phyloP scores from a whole-genome alignment of 2,888 invertebrate genomes.

The Apodemia mormo region DNA sequence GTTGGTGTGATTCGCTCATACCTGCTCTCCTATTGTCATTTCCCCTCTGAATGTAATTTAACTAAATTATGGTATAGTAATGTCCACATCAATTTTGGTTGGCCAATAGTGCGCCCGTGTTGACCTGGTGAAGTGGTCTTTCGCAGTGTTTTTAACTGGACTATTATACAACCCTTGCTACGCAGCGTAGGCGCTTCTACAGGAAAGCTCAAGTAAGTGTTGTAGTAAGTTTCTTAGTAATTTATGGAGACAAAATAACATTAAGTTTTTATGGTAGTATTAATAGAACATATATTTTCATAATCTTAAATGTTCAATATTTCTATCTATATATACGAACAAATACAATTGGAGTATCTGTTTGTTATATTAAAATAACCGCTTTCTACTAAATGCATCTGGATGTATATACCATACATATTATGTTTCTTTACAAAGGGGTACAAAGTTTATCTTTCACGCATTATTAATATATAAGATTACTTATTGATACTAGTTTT shows the following conservation, averaged over 20 bases:
- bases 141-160: constrained; percentile 45
- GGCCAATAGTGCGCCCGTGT: constrained; percentile 65
- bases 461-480: too few species aligned
- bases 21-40: constrained; percentile 76
- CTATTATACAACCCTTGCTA: constrained; percentile 46
- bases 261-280: too few species aligned
- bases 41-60: constrained; percentile 78
- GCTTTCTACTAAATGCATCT: too few species aligned
- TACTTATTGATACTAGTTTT: too few species aligned
- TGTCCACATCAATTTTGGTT: constrained; percentile 72
- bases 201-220: constrained; percentile 63
- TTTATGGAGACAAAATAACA: background rate
- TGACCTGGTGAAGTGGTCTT: constrained; percentile 44
- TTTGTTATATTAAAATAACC: too few species aligned
- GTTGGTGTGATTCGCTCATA: constrained; percentile 80
- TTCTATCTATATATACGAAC: too few species aligned
- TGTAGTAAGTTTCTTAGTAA: background rate
- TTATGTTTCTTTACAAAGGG: too few species aligned
- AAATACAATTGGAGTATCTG: too few species aligned
- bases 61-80: constrained; percentile 78
- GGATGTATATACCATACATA: too few species aligned
- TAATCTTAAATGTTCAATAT: too few species aligned
- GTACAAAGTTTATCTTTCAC: too few species aligned
- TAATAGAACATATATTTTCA: too few species aligned
- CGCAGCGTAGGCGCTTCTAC: constrained; percentile 53